Evolutionary conservation across 2,888 invertebrate species (phyloP).

Genomic region (Lasioglossum oenotherae): DNA sequence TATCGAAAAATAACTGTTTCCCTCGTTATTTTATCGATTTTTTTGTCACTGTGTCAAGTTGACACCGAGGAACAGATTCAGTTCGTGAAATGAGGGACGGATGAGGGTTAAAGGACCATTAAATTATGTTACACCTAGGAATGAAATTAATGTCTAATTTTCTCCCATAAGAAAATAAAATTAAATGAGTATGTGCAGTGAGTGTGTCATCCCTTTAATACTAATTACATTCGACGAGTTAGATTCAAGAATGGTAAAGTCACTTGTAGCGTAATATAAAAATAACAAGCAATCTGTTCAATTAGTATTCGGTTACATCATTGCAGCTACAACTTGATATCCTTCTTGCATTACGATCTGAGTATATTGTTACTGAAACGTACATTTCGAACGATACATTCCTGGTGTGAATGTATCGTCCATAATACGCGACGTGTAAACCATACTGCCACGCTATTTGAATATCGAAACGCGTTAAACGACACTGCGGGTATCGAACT

Average conservation of each 20-base stretch:
- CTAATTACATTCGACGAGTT: neutral
- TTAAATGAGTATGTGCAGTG: neutral
- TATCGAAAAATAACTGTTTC: no score
- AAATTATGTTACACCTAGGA: neutral
- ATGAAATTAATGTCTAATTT: neutral
- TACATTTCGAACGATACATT: conserved; percentile 30
- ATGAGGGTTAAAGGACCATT: neutral
- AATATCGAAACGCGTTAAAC: neutral
- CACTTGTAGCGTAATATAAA: conserved; percentile 26
- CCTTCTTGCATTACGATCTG: conserved; percentile 50
- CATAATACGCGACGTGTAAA: neutral
- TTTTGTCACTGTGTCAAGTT: no score
- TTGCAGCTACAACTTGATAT: conserved; percentile 56
- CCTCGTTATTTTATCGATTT: no score
- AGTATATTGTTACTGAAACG: conserved; percentile 34
- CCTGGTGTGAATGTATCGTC: conserved; percentile 6
- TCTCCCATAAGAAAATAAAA: neutral
- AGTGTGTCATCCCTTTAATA: neutral
- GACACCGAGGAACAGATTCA: no score
- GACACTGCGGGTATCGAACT: neutral
- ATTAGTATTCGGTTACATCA: conserved; percentile 52
- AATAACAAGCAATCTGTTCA: conserved; percentile 29
- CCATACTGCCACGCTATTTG: neutral
- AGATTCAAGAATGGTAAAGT: neutral
- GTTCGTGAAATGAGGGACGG: no score